These are phyloP conservation scores for Stenopsyche tienmushanensis DNA, from an alignment of 1,140 invertebrate species.

Conservation along the genomic window DNA sequence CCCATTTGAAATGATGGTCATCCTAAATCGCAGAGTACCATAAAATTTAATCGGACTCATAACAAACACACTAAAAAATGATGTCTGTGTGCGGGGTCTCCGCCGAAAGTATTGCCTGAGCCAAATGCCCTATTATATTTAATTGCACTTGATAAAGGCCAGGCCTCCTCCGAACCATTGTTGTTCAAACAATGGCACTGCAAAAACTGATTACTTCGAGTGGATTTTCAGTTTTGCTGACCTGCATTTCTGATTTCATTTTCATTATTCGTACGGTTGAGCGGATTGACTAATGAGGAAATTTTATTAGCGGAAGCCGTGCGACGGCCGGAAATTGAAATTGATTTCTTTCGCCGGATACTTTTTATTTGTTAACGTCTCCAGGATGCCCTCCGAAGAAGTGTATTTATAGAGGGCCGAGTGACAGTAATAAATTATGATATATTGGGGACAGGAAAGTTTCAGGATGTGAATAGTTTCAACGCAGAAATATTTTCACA, in stretches of 20 bases:
- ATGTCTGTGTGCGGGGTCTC: not conserved
- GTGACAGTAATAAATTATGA: no score
- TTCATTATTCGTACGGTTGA: no score
- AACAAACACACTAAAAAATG: slow-evolving; percentile 3
- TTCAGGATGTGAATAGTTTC: no score
- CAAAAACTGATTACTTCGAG: not conserved
- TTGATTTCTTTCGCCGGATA: no score
- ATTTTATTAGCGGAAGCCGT: no score
- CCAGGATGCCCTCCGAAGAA: no score
- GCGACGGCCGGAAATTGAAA: no score
- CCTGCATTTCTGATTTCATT: not conserved
- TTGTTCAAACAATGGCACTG: slow-evolving; percentile 1
- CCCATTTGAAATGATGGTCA: not conserved
- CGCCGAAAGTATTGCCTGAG: not conserved
- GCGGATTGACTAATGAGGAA: no score
- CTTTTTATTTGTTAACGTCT: no score
- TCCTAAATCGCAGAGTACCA: not conserved
- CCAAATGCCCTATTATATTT: slow-evolving; percentile 12
- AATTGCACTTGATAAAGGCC: slow-evolving; percentile 9
- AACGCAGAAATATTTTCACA: no score
- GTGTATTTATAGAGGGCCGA: no score
- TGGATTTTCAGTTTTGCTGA: slow-evolving; percentile 2
- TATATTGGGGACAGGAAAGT: no score
- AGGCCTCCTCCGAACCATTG: not conserved
- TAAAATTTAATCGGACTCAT: slow-evolving; percentile 1